These are phyloP conservation scores for Cisticola juncidis DNA, from an alignment of 2,113 vertebrate genomes.

Conservation along the genomic window DNA sequence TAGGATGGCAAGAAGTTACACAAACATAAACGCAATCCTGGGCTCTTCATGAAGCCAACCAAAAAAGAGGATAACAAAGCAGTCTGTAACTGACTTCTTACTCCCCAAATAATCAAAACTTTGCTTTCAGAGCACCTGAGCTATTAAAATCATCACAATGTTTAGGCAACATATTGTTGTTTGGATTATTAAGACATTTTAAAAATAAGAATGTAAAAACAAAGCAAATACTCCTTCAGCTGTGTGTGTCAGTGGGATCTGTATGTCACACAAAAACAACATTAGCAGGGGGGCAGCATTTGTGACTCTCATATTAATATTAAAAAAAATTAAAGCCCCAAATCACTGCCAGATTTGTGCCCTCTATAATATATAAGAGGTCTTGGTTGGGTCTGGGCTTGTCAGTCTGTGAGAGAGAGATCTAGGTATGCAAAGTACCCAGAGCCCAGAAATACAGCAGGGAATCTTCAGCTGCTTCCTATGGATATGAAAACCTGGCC, in stretches of 20 bases:
- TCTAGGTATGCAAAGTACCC: background rate
- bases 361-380: background rate
- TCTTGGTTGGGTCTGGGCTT: background rate
- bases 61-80: background rate
- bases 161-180: background rate
- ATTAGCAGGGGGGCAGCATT: background rate
- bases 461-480: background rate
- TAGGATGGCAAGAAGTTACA: background rate
- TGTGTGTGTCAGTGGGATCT: background rate
- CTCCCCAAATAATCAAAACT: background rate
- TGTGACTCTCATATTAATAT: background rate
- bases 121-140: background rate
- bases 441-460: background rate
- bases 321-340: background rate
- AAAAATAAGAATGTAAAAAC: background rate
- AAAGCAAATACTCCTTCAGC: background rate
- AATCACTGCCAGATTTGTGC: background rate
- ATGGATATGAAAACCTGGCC: background rate
- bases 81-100: background rate
- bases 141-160: background rate
- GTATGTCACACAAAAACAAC: background rate
- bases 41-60: background rate
- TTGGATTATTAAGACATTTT: background rate
- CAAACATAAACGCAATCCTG: background rate
- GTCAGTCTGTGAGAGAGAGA: background rate